Conservation (phyloP, 2,113 vertebrate genomes). For the Amphilophus citrinellus region DNA sequence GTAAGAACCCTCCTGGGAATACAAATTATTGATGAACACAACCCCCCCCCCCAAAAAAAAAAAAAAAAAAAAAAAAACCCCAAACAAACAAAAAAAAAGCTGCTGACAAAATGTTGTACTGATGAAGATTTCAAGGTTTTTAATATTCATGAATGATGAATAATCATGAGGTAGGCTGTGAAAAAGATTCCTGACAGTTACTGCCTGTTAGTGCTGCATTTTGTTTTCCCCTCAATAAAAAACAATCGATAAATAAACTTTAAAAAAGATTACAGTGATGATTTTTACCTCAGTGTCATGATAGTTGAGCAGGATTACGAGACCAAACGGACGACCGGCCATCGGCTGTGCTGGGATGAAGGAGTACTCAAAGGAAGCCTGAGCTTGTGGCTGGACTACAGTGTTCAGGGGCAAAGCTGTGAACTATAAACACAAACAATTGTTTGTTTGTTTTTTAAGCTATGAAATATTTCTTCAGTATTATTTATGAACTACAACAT, state of each 20-base stretch:
- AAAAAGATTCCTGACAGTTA: slow-evolving; percentile 4
- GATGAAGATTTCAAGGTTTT: neutral
- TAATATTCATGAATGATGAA: slow-evolving; percentile 11
- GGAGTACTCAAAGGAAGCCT: slow-evolving; percentile 85
- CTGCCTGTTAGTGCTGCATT: neutral
- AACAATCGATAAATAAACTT: neutral
- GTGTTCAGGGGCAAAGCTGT: slow-evolving; percentile 81
- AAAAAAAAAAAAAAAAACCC: neutral
- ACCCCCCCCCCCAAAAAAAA: neutral
- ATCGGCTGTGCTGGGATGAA: slow-evolving; percentile 84
- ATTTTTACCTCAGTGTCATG: slow-evolving; percentile 72
- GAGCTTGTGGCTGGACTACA: slow-evolving; percentile 74
- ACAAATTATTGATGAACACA: neutral
- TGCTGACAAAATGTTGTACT: slow-evolving; percentile 5
- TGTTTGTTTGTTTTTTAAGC: neutral
- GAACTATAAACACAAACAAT: slow-evolving; percentile 71
- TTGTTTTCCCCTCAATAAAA: neutral
- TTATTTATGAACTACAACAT: neutral
- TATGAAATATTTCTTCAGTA: neutral
- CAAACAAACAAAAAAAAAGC: neutral
- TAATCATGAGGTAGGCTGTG: slow-evolving; percentile 5
- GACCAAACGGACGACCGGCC: slow-evolving; percentile 82
- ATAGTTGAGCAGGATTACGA: slow-evolving; percentile 83
- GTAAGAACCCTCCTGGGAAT: neutral
- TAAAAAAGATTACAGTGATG: neutral